These are phyloP conservation scores for Psix sp. DNA, from an alignment of 1,140 invertebrate species.

Conservation along the genomic window DNA sequence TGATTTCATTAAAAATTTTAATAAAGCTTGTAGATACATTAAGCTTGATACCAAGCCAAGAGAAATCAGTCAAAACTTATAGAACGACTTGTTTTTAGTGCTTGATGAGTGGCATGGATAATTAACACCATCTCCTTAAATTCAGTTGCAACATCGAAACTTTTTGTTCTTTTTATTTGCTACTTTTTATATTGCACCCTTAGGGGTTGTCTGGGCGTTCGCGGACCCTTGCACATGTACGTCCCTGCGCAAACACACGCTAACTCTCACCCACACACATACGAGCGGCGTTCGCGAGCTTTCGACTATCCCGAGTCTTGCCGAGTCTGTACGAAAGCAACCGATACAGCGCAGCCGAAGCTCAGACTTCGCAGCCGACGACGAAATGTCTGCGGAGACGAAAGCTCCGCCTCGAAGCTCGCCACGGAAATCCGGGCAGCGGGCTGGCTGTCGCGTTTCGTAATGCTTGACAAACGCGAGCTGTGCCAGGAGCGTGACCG, in stretches of 20 bases:
- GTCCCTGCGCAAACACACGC: conserved; percentile 32
- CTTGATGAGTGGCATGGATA: background rate
- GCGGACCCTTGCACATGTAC: conserved; percentile 18
- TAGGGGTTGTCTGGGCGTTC: background rate
- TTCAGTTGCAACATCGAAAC: background rate
- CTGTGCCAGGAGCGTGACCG: conserved; percentile 37
- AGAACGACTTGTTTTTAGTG: too few relatives aligned
- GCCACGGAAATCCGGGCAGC: conserved; percentile 56
- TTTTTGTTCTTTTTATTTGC: background rate
- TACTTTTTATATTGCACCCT: too few relatives aligned
- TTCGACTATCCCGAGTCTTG: conserved; percentile 40
- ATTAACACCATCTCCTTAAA: background rate
- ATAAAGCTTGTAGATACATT: too few relatives aligned
- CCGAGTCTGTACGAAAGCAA: conserved; percentile 50
- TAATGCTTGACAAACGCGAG: conserved; percentile 52
- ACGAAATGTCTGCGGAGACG: conserved; percentile 65
- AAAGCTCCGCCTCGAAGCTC: conserved; percentile 59
- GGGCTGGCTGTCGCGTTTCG: conserved; percentile 46
- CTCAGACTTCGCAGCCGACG: conserved; percentile 63
- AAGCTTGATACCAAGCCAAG: too few relatives aligned
- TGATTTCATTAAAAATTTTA: too few relatives aligned
- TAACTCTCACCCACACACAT: conserved; percentile 27
- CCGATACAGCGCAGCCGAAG: conserved; percentile 53
- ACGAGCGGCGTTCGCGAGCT: conserved; percentile 32
- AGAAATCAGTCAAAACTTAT: too few relatives aligned